Base-by-base conservation (phyloP, 30 jellyfish, hydroid and myxozoan genomes). In the Pseudorhiza aurosa region DNA sequence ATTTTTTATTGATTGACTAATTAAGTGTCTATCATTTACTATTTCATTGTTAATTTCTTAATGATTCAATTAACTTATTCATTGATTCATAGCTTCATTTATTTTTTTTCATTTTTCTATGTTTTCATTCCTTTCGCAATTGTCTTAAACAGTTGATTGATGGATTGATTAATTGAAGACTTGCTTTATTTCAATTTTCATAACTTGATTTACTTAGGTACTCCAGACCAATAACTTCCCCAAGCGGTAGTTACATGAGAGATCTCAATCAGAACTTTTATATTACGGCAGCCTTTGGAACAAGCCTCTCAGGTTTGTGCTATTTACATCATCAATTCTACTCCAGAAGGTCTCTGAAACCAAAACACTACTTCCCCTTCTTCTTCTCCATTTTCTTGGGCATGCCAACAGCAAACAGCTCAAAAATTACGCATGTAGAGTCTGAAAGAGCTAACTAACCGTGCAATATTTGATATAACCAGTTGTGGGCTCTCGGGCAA, bases 201-300 rank as follows among this genome's bases (percentile, higher is more conserved):
- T n/a, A n/a, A 47, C 2, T 5, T 47, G 24, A 5, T 5, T 47
- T 29, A 18, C 30, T 9, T 24, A 68, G 82, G 45, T 68, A 68
- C 62, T 37, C 82, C 7, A 68, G 82, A 33, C 82, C 82, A 68
- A 68, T 68, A 68, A n/a, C 67, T 4, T 25, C 75, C 11, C 75
- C 82, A 27, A 68, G 68, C 43, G 82, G 82, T 15, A 68, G 82
- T 46, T 68, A 68, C 30, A 68, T 68, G 82, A 17, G 8, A 24
- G 68, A 68, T 53, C 65, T 68, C 19, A 68, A 43, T 46, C 3
- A 17, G 17, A 42, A 42, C 8, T 8, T 44, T 43, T 29, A 68
- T 67, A 68, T 68, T 2, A 46, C 62, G 26, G 51, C 82, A 22
- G 82, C 82, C 11, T 68, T 43, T 42, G 82, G 82, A 15, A 19